Evolutionary conservation across 1,140 invertebrate species (phyloP), one percentile per base, ranked within the genome.

Genomic region (Euura lappo): DNA sequence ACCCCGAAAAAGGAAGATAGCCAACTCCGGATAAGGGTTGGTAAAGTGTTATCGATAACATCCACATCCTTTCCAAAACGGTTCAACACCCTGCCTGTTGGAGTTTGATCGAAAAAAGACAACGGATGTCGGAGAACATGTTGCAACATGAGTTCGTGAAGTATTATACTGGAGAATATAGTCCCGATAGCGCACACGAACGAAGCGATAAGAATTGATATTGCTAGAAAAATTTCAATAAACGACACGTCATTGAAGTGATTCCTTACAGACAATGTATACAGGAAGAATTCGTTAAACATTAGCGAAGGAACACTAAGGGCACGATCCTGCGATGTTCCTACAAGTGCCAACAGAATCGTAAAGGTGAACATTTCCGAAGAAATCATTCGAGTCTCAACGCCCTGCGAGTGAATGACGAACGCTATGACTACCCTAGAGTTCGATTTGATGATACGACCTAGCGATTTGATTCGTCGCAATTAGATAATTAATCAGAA

Each of bases 81-180:
- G 86, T 92, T 93, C 73, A 95, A 84, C 77, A 95, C 90, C 77
- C 94, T 89, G 76, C 94, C 94, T 73, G 88, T 84, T 5, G 94
- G 94, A 77, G 92, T 93, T 65, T 87, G 89, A 86, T 95, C 93
- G 86, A 95, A 96, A 89, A 95, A 96, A 69, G 85, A 85, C 86
- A 93, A 91, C 43, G 93, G 91, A 77, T 90, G 90, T 72, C 85
- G 88, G 78, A 96, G 80, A 78, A 94, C 84, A 79, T 90, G 90
- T 69, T 83, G 79, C 70, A 96, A 89, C 70, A 95, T 87, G 68
- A 73, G 73, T 47, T 84, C 79, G 84, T 94, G 93, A 77, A 94
- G 86, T 79, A 79, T 78, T 75, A 80, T 78, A 72, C 92, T 90
- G 74, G 92, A 93, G 77, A 88, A 85, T 76, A 94, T 75, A 65